phyloP scores from a whole-genome alignment of 2,888 invertebrate genomes.

The Notodonta dromedarius region DNA sequence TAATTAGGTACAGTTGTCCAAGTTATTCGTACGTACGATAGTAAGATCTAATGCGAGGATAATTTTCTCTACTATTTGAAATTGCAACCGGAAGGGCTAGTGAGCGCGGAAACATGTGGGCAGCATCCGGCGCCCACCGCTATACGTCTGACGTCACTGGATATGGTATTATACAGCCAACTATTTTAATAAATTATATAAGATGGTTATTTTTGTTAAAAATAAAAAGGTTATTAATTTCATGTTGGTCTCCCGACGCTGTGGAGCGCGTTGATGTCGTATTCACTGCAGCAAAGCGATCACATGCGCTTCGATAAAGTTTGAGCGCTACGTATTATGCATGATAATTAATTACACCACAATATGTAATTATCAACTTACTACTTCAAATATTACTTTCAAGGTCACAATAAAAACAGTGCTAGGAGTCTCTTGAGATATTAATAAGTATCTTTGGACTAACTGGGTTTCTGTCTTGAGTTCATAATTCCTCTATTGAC shows the following conservation, averaged over 20 bases:
- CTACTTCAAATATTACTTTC: no score
- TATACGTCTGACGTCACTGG: slow-evolving; percentile 3
- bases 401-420: no score
- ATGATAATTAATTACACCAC: no score
- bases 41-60: neutral
- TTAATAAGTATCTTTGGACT: no score
- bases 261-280: slow-evolving; percentile 6
- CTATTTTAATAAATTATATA: neutral
- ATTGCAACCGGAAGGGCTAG: slow-evolving; percentile 13
- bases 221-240: neutral
- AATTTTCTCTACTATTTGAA: slow-evolving; percentile 6
- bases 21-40: neutral
- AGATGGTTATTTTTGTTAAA: neutral
- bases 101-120: slow-evolving; percentile 33
- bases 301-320: neutral
- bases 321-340: no score
- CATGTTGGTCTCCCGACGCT: neutral
- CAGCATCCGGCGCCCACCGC: slow-evolving; percentile 38
- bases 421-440: no score
- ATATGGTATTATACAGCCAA: neutral
- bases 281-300: neutral
- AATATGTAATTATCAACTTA: no score
- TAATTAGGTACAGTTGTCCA: neutral
- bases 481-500: neutral
- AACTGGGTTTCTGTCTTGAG: no score